Evolutionary conservation across 2,797 vertebrate species (phyloP).

Genomic region (Streptopelia turtur): DNA sequence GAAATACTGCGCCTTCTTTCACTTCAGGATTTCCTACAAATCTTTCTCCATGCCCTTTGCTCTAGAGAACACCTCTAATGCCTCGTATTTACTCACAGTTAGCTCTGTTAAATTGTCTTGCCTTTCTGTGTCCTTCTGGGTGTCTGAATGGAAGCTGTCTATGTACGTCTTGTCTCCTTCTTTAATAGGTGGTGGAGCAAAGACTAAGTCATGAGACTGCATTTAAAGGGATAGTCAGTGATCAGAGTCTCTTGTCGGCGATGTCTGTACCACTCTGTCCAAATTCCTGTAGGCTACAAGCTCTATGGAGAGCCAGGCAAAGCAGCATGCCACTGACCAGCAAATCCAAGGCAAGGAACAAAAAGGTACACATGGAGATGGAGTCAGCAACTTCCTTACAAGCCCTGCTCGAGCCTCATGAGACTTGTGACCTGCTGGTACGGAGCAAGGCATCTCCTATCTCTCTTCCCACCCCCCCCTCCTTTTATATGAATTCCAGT

Average conservation of each 20-base stretch:
- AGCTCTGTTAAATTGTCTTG: conserved; percentile 52
- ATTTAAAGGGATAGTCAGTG: conserved; percentile 84
- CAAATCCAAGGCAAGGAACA: conserved; percentile 85
- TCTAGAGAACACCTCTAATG: conserved; percentile 58
- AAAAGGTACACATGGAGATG: conserved; percentile 70
- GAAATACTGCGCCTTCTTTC: conserved; percentile 16
- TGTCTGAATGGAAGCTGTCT: conserved; percentile 46
- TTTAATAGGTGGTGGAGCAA: conserved; percentile 77
- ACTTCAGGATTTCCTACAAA: conserved; percentile 52
- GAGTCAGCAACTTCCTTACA: conserved; percentile 65
- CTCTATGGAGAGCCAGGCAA: conserved; percentile 87
- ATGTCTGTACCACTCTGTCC: conserved; percentile 92
- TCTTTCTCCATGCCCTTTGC: conserved; percentile 57
- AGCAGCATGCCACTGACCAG: conserved; percentile 83
- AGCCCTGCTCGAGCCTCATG: conserved; percentile 58
- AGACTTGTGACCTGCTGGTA: conserved; percentile 77
- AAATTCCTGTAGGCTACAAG: conserved; percentile 86
- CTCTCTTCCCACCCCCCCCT: conserved; percentile 62
- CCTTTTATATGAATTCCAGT: conserved; percentile 75
- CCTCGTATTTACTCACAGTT: conserved; percentile 58
- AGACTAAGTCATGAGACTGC: conserved; percentile 87
- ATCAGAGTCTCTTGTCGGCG: conserved; percentile 86
- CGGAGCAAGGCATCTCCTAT: conserved; percentile 70
- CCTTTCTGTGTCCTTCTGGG: conserved; percentile 50
- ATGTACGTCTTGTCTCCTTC: conserved; percentile 63